Percentiles rank a stretch among this genome's conserved stretches.
phyloP scores from a whole-genome alignment of 2,888 invertebrate species.

The Lasioglossum calceatum region DNA sequence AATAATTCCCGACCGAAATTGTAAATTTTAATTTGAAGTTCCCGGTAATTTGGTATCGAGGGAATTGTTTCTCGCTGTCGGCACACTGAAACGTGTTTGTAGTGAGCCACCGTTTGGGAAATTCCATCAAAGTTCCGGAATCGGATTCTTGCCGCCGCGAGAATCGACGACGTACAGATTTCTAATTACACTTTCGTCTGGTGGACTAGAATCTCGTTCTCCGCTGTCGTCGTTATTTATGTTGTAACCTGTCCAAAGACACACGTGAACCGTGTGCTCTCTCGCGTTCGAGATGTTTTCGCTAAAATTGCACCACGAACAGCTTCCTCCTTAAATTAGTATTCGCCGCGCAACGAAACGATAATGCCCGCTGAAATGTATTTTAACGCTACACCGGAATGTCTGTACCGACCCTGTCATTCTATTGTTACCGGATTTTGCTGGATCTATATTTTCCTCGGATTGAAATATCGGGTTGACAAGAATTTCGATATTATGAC shows the following conservation, averaged over 20 bases:
- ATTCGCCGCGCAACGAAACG: background rate
- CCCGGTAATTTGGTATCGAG: background rate
- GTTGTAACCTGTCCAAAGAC: conserved; percentile 27
- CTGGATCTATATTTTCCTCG: background rate
- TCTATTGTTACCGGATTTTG: background rate
- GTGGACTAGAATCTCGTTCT: conserved; percentile 31
- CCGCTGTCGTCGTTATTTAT: conserved; percentile 44
- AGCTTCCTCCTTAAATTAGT: conserved; percentile 13
- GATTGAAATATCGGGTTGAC: background rate
- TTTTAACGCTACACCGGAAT: background rate
- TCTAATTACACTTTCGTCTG: conserved; percentile 56
- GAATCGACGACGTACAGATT: conserved; percentile 47
- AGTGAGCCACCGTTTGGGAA: conserved; percentile 18
- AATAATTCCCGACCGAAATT: background rate
- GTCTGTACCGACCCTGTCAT: background rate
- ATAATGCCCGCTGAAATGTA: conserved; percentile 3
- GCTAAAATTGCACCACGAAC: conserved; percentile 24
- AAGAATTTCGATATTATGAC: background rate
- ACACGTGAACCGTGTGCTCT: conserved; percentile 5
- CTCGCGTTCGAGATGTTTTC: conserved; percentile 12
- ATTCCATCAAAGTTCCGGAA: conserved; percentile 55
- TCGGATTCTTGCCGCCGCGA: conserved; percentile 40
- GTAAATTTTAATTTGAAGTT: conserved; percentile 17
- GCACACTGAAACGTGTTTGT: background rate
- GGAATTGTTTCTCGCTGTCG: background rate